Percentiles rank a stretch among this genome's conserved stretches.
Evolutionary conservation across 2,888 invertebrate genomes (phyloP).

Genomic region (Calliphora vomitoria): DNA sequence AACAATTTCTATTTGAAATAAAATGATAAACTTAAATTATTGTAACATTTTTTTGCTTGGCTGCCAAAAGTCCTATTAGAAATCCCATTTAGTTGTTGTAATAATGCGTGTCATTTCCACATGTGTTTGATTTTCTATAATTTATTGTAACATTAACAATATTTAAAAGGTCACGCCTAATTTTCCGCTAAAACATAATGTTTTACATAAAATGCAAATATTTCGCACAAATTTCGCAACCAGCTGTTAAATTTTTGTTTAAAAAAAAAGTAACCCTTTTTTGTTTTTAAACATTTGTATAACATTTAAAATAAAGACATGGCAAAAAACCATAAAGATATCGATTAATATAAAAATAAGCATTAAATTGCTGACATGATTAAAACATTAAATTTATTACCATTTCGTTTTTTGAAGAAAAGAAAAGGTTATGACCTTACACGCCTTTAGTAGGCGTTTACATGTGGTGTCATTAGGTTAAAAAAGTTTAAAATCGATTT

Average conservation of each 20-base stretch:
- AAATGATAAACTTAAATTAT: too few species aligned
- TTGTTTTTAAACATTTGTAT: neutral
- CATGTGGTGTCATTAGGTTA: slow-evolving; percentile 51
- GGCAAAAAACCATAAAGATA: slow-evolving; percentile 24
- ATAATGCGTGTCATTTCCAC: slow-evolving; percentile 30
- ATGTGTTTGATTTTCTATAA: slow-evolving; percentile 45
- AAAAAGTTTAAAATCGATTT: slow-evolving; percentile 49
- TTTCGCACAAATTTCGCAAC: neutral
- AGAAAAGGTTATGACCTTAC: slow-evolving; percentile 21
- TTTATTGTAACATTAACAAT: slow-evolving; percentile 23
- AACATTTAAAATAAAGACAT: slow-evolving; percentile 25
- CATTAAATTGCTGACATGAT: slow-evolving; percentile 31
- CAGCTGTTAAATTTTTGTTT: slow-evolving; percentile 48
- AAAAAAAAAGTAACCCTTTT: slow-evolving; percentile 71
- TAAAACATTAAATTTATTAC: slow-evolving; percentile 45
- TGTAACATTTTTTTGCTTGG: neutral
- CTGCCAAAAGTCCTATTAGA: neutral
- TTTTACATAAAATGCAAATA: slow-evolving; percentile 65
- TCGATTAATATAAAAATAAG: slow-evolving; percentile 43
- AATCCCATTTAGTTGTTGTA: neutral
- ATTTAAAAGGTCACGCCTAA: slow-evolving; percentile 60
- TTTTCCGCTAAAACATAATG: slow-evolving; percentile 34
- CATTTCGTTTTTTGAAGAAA: slow-evolving; percentile 3
- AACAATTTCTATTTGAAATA: too few species aligned
- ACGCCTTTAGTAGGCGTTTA: slow-evolving; percentile 63